Conservation (phyloP, 2,888 invertebrate genomes). For the Leptogaster cylindrica region DNA sequence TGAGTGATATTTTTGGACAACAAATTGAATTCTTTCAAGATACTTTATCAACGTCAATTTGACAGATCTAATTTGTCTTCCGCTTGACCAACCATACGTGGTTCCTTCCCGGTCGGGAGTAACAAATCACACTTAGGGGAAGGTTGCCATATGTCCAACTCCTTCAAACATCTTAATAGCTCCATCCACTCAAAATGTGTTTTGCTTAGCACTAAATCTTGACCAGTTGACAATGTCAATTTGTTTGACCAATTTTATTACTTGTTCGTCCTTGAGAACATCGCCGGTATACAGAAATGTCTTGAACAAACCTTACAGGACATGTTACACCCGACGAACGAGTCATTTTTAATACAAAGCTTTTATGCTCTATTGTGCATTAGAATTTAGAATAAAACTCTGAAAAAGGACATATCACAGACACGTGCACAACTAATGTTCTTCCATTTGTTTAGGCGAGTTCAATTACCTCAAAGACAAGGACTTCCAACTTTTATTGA, state of each 20-base stretch:
- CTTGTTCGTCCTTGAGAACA: no score
- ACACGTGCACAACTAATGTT: no score
- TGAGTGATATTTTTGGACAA: slow-evolving; percentile 41
- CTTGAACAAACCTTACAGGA: no score
- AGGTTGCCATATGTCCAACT: slow-evolving; percentile 1
- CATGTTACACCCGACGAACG: no score
- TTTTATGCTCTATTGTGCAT: no score
- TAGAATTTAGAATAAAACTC: no score
- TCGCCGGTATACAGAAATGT: no score
- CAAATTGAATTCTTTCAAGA: slow-evolving; percentile 45
- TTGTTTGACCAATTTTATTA: background rate
- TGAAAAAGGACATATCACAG: no score
- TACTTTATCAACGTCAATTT: slow-evolving; percentile 45
- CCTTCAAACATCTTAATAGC: slow-evolving; percentile 6
- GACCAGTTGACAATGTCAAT: background rate
- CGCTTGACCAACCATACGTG: slow-evolving; percentile 31
- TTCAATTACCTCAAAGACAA: no score
- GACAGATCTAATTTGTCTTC: slow-evolving; percentile 44
- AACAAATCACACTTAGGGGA: slow-evolving; percentile 28
- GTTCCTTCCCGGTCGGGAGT: slow-evolving; percentile 2
- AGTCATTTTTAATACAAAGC: no score
- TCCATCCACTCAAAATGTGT: background rate
- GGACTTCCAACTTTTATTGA: no score
- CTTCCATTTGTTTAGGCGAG: no score
- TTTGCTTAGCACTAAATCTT: background rate